phyloP scores from a whole-genome alignment of 2,113 vertebrate species.

The Alectura lathami region DNA sequence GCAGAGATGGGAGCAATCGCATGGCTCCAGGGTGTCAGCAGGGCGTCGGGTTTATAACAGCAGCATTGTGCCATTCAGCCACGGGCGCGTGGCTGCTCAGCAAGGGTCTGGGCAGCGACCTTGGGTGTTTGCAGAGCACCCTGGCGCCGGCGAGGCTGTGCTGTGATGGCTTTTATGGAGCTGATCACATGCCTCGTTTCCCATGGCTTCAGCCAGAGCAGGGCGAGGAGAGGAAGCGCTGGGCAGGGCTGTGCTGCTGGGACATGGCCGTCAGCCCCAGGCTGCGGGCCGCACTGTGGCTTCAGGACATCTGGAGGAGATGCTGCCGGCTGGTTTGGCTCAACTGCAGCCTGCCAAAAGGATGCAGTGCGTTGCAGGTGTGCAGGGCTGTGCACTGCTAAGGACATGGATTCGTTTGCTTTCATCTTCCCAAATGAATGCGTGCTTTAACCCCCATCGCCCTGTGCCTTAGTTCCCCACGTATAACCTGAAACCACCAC shows the following conservation, averaged over 20 bases:
- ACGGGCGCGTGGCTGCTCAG: rapidly evolving
- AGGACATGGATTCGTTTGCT: not conserved
- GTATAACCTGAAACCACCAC: not conserved
- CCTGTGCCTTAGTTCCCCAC: not conserved
- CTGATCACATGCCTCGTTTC: slow-evolving; percentile 37
- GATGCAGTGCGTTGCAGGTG: rapidly evolving
- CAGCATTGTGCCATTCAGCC: not conserved
- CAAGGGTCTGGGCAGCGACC: not conserved
- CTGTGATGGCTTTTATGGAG: rapidly evolving
- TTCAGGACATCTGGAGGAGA: not conserved
- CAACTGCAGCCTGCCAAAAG: not conserved
- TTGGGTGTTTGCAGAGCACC: not conserved
- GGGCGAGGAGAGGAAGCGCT: rapidly evolving
- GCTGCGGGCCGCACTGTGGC: rapidly evolving
- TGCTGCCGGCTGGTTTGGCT: not conserved
- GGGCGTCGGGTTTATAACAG: rapidly evolving
- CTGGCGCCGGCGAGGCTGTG: not conserved
- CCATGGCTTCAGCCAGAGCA: not conserved
- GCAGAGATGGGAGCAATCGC: not conserved
- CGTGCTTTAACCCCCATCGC: rapidly evolving
- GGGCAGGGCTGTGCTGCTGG: not conserved
- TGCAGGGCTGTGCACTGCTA: rapidly evolving
- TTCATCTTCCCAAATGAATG: not conserved
- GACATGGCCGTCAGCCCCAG: rapidly evolving
- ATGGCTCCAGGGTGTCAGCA: not conserved